A percentile compares a stretch with the other conserved stretches of the same genome.
Conservation (phyloP, 1,140 invertebrate species). For the Cydia amplana region DNA sequence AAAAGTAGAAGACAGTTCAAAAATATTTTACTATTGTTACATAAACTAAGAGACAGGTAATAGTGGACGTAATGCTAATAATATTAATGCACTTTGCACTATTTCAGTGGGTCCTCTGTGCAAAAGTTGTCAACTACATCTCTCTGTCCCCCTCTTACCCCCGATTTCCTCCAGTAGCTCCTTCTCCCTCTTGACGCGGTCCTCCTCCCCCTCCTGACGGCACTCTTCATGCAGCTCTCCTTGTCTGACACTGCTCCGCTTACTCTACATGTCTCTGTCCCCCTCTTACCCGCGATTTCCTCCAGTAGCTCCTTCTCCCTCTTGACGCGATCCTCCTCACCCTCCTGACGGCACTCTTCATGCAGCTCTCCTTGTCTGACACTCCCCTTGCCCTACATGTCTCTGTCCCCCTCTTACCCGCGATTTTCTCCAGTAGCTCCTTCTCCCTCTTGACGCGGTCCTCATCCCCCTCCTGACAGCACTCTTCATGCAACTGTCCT, state of each 20-base stretch:
- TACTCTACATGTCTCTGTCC: slow-evolving; percentile 50
- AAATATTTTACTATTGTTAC: too few relatives aligned
- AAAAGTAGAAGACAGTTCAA: too few relatives aligned
- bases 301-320: slow-evolving; percentile 70
- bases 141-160: slow-evolving; percentile 47
- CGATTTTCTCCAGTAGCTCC: too few relatives aligned
- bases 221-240: slow-evolving; percentile 55
- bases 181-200: slow-evolving; percentile 71
- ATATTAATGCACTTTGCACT: too few relatives aligned
- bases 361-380: slow-evolving; percentile 70
- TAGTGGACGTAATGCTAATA: too few relatives aligned
- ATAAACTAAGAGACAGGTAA: too few relatives aligned
- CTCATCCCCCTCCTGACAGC: too few relatives aligned
- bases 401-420: too few relatives aligned
- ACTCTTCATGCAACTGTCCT: too few relatives aligned
- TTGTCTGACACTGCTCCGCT: slow-evolving; percentile 68
- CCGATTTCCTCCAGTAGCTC: slow-evolving; percentile 70
- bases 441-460: too few relatives aligned
- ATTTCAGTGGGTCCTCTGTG: too few relatives aligned
- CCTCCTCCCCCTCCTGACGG: slow-evolving; percentile 61
- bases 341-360: slow-evolving; percentile 33
- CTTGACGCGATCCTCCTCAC: slow-evolving; percentile 73
- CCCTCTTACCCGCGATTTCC: slow-evolving; percentile 64
- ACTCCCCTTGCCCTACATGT: slow-evolving; percentile 48
- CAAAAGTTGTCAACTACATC: too few relatives aligned